These are phyloP conservation scores for Tinea semifulvella DNA, from an alignment of 2,888 invertebrate genomes.

Conservation along the genomic window DNA sequence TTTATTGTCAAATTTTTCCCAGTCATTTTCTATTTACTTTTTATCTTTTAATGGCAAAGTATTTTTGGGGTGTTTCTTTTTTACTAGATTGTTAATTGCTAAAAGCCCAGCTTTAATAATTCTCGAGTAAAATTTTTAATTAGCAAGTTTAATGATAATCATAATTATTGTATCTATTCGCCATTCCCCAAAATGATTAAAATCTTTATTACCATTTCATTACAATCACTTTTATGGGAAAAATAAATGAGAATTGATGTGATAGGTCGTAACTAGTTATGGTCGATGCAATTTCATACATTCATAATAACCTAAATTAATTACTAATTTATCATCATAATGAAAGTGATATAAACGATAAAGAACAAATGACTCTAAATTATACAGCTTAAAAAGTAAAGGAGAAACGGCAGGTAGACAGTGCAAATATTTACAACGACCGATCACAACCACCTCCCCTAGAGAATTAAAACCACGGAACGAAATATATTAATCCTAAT, in stretches of 20 bases:
- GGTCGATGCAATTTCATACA: not conserved
- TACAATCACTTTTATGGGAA: constrained; percentile 8
- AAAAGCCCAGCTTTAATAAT: not conserved
- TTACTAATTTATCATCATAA: constrained; percentile 1
- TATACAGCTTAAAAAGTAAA: constrained; percentile 4
- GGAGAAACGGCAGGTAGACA: constrained; percentile 5
- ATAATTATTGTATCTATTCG: constrained; percentile 8
- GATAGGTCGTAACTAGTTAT: constrained; percentile 12
- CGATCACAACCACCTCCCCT: constrained; percentile 59
- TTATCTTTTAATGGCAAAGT: no score
- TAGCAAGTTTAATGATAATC: constrained; percentile 3
- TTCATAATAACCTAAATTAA: not conserved
- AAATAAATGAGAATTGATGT: constrained; percentile 13
- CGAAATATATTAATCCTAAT: constrained; percentile 55
- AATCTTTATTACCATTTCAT: constrained; percentile 12
- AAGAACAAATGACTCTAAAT: not conserved
- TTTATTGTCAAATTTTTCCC: no score
- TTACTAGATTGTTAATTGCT: no score
- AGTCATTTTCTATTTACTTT: no score
- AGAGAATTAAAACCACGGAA: constrained; percentile 50
- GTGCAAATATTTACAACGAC: constrained; percentile 60
- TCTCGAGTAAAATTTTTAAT: not conserved
- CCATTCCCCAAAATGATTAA: constrained; percentile 8
- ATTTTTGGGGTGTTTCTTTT: no score
- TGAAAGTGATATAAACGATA: not conserved